A percentile compares a stretch with the other conserved stretches of the same genome.
phyloP scores from a whole-genome alignment of 2,888 invertebrate genomes.

The Tupiocoris notatus region DNA sequence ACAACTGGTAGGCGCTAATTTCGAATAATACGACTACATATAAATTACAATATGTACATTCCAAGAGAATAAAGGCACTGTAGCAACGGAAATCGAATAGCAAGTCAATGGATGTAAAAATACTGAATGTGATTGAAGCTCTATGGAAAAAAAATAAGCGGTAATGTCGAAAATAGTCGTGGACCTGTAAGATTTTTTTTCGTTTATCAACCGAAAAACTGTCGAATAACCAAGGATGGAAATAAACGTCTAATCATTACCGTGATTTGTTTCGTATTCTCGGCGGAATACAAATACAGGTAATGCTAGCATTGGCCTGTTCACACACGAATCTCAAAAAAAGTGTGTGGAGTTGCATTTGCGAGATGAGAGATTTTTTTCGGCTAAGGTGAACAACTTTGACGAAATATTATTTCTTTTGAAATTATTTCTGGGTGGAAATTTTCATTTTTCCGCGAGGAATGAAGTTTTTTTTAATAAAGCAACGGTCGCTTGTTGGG shows the following conservation, averaged over 20 bases:
- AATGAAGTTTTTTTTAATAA: too few relatives aligned
- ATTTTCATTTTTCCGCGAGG: too few relatives aligned
- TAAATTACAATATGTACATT: background rate
- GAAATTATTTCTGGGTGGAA: too few relatives aligned
- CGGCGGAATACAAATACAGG: conserved; percentile 36
- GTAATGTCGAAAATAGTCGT: background rate
- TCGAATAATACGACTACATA: background rate
- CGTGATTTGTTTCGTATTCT: conserved; percentile 36
- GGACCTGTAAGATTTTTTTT: background rate
- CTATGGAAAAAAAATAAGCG: background rate
- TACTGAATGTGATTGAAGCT: background rate
- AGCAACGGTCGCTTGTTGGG: too few relatives aligned
- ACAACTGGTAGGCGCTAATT: background rate
- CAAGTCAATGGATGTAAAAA: background rate
- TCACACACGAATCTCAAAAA: background rate
- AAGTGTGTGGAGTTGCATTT: background rate
- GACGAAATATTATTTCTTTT: too few relatives aligned
- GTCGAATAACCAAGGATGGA: background rate
- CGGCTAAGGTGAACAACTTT: too few relatives aligned
- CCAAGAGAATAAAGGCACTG: background rate
- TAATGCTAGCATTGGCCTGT: conserved; percentile 31
- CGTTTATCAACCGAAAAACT: background rate
- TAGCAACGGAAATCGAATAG: background rate
- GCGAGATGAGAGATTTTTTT: conserved; percentile 23
- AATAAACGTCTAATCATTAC: conserved; percentile 40